A percentile compares a stretch with the other conserved stretches of the same genome.
phyloP scores from a whole-genome alignment of 2,113 vertebrate genomes.

The Lepisosteus oculatus region DNA sequence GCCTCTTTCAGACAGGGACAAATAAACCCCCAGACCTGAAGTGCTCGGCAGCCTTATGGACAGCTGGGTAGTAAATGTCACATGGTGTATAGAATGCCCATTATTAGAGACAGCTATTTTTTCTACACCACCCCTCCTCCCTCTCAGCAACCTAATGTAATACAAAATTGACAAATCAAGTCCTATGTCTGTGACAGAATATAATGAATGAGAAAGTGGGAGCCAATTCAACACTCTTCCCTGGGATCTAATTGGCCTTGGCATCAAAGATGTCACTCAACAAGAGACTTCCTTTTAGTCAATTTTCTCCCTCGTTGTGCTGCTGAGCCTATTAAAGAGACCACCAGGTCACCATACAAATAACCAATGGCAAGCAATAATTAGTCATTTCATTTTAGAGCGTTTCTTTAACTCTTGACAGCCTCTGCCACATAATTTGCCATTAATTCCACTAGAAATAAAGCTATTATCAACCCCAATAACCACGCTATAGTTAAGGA shows the following conservation, averaged over 20 bases:
- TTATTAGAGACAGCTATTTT: conserved; percentile 86
- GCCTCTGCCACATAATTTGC: conserved; percentile 18
- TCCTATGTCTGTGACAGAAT: conserved; percentile 86
- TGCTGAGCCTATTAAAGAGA: conserved; percentile 83
- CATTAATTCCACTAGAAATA: too few relatives aligned
- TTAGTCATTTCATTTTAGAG: conserved; percentile 73
- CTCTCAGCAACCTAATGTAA: conserved; percentile 75
- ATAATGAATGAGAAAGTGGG: conserved; percentile 83
- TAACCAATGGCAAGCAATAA: conserved; percentile 82
- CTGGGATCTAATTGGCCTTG: conserved; percentile 85
- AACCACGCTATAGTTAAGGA: too few relatives aligned
- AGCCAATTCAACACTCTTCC: conserved; percentile 82
- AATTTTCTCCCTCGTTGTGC: conserved; percentile 83
- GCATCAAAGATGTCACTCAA: conserved; percentile 87
- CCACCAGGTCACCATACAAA: conserved; percentile 81
- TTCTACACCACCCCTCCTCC: conserved; percentile 55
- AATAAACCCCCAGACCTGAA: conserved; percentile 86
- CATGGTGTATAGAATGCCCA: conserved; percentile 82
- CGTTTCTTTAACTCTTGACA: conserved; percentile 42
- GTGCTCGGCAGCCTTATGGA: conserved; percentile 83
- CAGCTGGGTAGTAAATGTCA: conserved; percentile 89
- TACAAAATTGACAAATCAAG: conserved; percentile 88
- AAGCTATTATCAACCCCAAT: too few relatives aligned
- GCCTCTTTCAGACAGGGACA: conserved; percentile 85
- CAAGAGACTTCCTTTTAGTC: conserved; percentile 80